These are phyloP conservation scores for Chaetops frenatus DNA, from an alignment of 2,113 vertebrate species.

Conservation along the genomic window DNA sequence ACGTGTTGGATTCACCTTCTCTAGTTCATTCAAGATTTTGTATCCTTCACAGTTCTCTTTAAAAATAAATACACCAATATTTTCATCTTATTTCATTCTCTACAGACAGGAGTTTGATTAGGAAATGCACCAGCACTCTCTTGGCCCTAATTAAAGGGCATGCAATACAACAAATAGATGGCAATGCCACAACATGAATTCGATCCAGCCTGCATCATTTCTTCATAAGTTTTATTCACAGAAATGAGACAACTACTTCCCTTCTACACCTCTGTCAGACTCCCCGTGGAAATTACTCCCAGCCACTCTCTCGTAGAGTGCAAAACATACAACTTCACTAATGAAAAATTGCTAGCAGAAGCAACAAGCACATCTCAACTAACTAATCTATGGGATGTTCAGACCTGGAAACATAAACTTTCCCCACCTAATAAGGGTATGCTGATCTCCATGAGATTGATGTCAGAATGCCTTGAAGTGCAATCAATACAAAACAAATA, in stretches of 20 bases:
- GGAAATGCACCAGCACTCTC: constrained; percentile 13
- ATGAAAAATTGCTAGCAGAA: constrained; percentile 36
- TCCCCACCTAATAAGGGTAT: constrained; percentile 41
- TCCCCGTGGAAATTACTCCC: constrained; percentile 11
- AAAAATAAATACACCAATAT: constrained; percentile 3
- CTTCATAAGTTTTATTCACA: constrained; percentile 10
- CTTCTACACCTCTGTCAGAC: not conserved
- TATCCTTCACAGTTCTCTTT: not conserved
- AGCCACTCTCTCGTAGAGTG: not conserved
- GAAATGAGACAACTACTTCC: not conserved
- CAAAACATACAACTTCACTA: not conserved
- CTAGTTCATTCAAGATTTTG: not conserved
- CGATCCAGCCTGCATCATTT: not conserved
- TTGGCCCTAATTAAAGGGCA: constrained; percentile 37
- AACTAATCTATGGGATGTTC: constrained; percentile 34
- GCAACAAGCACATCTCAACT: constrained; percentile 39
- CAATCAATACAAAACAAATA: constrained; percentile 65
- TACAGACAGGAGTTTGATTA: not conserved
- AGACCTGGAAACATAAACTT: constrained; percentile 44
- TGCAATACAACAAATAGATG: not conserved
- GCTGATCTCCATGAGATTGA: constrained; percentile 44
- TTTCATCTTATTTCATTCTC: not conserved
- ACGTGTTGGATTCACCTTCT: not conserved
- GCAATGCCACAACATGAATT: not conserved
- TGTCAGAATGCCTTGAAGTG: constrained; percentile 28